Evolutionary conservation across 1,140 invertebrate species (phyloP).

Genomic region (Metopolophium dirhodum): DNA sequence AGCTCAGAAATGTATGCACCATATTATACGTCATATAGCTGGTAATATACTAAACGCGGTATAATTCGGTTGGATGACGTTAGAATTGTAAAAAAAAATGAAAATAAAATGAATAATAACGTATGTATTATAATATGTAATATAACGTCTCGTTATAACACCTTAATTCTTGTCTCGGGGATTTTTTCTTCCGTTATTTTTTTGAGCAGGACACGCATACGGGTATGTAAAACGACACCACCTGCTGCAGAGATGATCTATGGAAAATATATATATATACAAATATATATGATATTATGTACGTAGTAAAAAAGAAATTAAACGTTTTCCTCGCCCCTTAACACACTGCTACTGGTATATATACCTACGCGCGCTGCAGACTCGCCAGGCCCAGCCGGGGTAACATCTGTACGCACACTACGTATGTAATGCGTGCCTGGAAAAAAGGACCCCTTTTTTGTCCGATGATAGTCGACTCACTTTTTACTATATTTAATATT

Average conservation of each 20-base stretch:
- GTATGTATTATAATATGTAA: background rate
- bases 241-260: constrained; percentile 49
- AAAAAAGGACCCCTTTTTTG: constrained; percentile 3
- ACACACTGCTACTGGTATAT: background rate
- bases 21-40: no score
- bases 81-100: background rate
- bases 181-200: background rate
- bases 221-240: constrained; percentile 43
- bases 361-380: background rate
- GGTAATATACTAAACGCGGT: background rate
- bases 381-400: background rate
- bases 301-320: constrained; percentile 39
- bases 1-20: background rate
- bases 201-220: background rate
- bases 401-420: constrained; percentile 30
- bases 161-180: constrained; percentile 21
- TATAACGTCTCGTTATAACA: background rate
- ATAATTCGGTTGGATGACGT: background rate
- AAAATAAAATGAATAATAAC: background rate
- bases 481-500: constrained; percentile 31
- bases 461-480: background rate
- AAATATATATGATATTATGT: background rate
- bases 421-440: background rate
- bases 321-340: constrained; percentile 20
- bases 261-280: background rate